Evolutionary conservation across 2,888 invertebrate genomes (phyloP), one percentile per base, ranked within the genome.

Genomic region (Ornithoptera alexandrae): DNA sequence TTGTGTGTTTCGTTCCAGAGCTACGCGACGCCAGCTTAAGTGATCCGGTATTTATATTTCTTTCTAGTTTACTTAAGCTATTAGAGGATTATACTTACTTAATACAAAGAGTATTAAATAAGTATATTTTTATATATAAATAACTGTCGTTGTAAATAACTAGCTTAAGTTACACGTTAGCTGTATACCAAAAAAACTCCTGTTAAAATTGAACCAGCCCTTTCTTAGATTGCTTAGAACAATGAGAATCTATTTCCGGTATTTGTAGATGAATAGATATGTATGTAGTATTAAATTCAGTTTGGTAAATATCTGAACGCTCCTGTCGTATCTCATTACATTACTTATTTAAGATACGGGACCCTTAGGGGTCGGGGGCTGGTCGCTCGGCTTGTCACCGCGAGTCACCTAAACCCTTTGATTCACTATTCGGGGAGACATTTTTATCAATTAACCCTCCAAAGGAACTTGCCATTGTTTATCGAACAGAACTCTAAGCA

Each of bases 381-480:
- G 63, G 30, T 30, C 17, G 24, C 22, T 64, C 66, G 36, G 17
- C 22, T 39, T 53, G 60, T 7, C 50, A 46, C 56, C 57, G 24
- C 17, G 30, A 62, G 24, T 36, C 67, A 65, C 69, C 68, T 70
- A 73, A 74, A 76, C 75, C 76, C 75, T 76, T 79, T 78, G 77
- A 77, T 74, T 75, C 72, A 71, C 72, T 74, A 76, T 73, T 76
- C 72, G 56, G 79, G 79, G 79, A 79, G 74, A 72, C 74, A 79
- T 81, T 81, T 82, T 80, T 82, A 81, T 81, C 81, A 81, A 82
- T 82, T 79, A 75, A 73, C 60, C 70, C 36, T 64, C 24, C 15
- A 50, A 39, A 20, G n/a, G 53, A 56, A 24, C 67, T 36, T 71
- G 75, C 74, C 60, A 71, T 39, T 36, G 39, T 57, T 65, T 62